Evolutionary conservation across 2,113 vertebrate species (phyloP).

Genomic region (Hyperoodon ampullatus): DNA sequence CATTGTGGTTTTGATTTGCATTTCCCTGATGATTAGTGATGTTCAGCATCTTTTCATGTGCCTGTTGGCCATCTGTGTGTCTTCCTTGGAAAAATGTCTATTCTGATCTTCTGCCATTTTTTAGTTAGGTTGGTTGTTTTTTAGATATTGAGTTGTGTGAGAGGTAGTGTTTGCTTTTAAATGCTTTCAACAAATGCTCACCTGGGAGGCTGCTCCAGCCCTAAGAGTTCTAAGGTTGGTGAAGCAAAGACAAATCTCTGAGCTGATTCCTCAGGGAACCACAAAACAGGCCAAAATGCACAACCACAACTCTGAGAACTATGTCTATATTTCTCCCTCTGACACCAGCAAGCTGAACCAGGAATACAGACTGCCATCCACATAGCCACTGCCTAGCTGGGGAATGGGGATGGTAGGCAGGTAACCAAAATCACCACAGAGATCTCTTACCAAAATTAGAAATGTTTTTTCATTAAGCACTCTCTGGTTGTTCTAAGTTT

Average conservation of each 20-base stretch:
- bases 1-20: too few species aligned
- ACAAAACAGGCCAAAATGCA: not conserved
- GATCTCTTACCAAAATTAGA: not conserved
- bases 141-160: not conserved
- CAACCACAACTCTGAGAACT: not conserved
- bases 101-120: not conserved
- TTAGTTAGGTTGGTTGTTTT: not conserved
- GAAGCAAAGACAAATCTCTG: not conserved
- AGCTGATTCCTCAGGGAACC: not conserved
- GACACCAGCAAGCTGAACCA: not conserved
- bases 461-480: not conserved
- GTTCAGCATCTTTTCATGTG: not conserved
- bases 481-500: not conserved
- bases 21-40: too few species aligned
- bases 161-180: not conserved
- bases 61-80: not conserved
- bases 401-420: not conserved
- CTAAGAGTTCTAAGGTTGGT: not conserved
- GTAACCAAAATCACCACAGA: not conserved
- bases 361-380: not conserved
- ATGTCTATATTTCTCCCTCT: not conserved
- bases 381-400: not conserved
- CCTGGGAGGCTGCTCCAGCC: not conserved
- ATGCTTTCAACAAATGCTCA: not conserved
- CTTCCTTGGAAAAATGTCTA: not conserved